Evolutionary conservation across 2,888 invertebrate species (phyloP), one percentile per base, ranked within the genome.

Genomic region (Lochmaea capreae): DNA sequence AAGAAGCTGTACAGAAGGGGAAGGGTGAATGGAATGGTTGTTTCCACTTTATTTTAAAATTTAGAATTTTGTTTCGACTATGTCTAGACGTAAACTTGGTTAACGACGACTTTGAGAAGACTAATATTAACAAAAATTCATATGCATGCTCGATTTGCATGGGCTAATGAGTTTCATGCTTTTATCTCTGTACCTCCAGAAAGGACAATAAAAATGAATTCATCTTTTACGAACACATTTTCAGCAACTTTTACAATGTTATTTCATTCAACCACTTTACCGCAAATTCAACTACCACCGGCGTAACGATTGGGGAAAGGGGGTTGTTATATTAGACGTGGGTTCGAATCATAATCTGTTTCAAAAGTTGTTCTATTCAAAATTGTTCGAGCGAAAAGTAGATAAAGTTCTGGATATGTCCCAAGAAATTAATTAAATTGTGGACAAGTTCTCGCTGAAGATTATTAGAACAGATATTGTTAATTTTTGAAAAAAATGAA

Each of bases 361-460:
- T 69, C 61, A 63, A 57, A 62, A 69, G 69, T 63, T 69, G 63
- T 65, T 52, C 61, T 16, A 49, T 18, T 69, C 33, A 33, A 70
- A 70, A 43, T 70, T 70, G 63, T 70, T 71, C 57, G 22, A 71
- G 57, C 58, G 65, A 65, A 65, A 71, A 57, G 52, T 26, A 57
- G 71, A 71, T 71, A 71, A 65, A 65, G 65, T 33, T 33, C 65
- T 71, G 71, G 71, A 71, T 65, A 46, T n/a, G 58, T 58, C 65
- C 71, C 71, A 71, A 58, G 71, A 71, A 58, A 65, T 65, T 71
- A 71, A 71, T 71, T 71, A 65, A 71, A 58, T 16, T 16, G 33
- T 65, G 70, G 52, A 65, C 58, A 43, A 65, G 26, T 71, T 71
- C 49, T 46, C 12, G 43, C 6, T 16, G 11, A 18, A 10, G 14